These are phyloP conservation scores for Osmerus mordax DNA, from an alignment of 2,113 vertebrate genomes.

Conservation along the genomic window DNA sequence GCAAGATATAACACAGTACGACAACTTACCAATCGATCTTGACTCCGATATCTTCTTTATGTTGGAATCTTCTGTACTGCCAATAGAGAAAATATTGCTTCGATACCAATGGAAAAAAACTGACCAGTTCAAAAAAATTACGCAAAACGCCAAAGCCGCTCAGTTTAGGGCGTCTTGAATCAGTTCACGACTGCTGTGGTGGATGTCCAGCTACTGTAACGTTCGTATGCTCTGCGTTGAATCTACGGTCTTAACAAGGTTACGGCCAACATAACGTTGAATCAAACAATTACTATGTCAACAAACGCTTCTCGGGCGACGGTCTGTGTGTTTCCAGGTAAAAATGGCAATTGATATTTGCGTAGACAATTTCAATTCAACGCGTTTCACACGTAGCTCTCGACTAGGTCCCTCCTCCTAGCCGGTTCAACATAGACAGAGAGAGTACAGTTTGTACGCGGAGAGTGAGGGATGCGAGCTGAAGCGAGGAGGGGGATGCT, in stretches of 20 bases:
- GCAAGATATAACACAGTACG: background rate
- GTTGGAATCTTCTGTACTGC: background rate
- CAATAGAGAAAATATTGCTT: background rate
- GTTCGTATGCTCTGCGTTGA: too few relatives aligned
- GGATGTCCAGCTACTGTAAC: too few relatives aligned
- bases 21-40: conserved; percentile 16
- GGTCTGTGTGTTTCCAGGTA: background rate
- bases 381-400: conserved; percentile 38
- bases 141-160: too few relatives aligned
- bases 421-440: conserved; percentile 8
- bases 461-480: background rate
- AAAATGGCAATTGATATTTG: conserved; percentile 4
- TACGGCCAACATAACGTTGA: too few relatives aligned
- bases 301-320: background rate
- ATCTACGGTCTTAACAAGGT: too few relatives aligned
- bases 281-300: background rate
- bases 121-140: background rate
- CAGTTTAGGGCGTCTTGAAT: too few relatives aligned
- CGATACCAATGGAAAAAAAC: conserved; percentile 5
- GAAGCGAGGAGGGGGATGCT: background rate
- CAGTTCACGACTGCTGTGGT: too few relatives aligned
- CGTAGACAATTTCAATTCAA: conserved; percentile 14
- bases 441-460: background rate
- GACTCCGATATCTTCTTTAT: conserved; percentile 2
- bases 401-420: conserved; percentile 37